Base-by-base conservation (phyloP, 2,113 vertebrate species). In the Amphiprion percula region DNA sequence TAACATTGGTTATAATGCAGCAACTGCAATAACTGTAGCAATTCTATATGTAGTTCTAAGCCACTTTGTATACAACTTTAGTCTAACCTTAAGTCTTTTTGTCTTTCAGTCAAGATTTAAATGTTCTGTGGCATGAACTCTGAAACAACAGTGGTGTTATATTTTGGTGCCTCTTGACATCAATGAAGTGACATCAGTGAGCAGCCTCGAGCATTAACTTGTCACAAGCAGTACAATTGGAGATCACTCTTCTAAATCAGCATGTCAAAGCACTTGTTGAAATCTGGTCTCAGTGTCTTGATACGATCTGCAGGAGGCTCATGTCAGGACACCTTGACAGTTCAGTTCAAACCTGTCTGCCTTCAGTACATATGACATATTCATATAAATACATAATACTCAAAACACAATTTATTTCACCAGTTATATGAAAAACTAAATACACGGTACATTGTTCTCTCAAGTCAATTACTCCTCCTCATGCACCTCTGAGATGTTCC, bases 101-200 rank as follows among this genome's bases (percentile, higher is more conserved):
- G 54, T 63, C 68, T 55, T 47, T 65, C 54, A 56, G 11, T 77
- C n/a, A 54, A 54, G n/a, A 23, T 54, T 47, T 67, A 73, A 84
- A 79, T 30, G 24, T 24, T 24, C 61, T 0, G 1, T 62, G 62
- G 17, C 77, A 66, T 71, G 63, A 33, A 30, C 64, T 83, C 37
- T n/a, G 14, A 52, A 60, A 52, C 47, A 55, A 86, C 41, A 71
- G 60, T 54, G 54, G 26, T 84, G 69, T 55, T 79, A 24, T 61
- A 80, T 74, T 71, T 83, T 68, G 65, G 66, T 83, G 68, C 60
- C 54, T 68, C 24, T 49, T 72, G 69, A 84, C 74, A 75, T 61
- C 33, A 17, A 4, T 10, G 23, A 60, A 62, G 72, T 76, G 69
- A 77, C 77, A 82, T 70, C 68, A 75, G 72, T 37, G 37, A 66